Evolutionary conservation across 1,140 invertebrate genomes (phyloP).

Genomic region (Meloidogyne hapla): DNA sequence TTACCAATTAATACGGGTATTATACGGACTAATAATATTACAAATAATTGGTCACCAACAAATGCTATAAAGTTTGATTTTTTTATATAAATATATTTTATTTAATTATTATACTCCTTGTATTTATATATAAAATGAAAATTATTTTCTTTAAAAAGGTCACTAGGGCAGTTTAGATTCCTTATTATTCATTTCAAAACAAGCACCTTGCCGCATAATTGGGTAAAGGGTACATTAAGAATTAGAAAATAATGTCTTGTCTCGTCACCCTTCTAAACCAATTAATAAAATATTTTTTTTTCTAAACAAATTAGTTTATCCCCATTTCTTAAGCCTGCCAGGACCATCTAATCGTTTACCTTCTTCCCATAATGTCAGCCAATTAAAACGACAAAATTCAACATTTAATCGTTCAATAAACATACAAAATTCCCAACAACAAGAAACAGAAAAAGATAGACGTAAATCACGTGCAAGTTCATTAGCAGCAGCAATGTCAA

Average conservation of each 20-base stretch:
- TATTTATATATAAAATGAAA: too few relatives aligned
- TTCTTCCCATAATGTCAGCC: background rate
- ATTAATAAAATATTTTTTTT: too few relatives aligned
- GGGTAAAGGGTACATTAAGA: too few relatives aligned
- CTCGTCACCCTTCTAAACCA: too few relatives aligned
- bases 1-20: background rate
- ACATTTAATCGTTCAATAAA: conserved; percentile 7
- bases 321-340: background rate
- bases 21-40: background rate
- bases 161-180: too few relatives aligned
- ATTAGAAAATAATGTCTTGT: too few relatives aligned
- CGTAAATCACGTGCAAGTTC: conserved; percentile 33
- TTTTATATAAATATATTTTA: background rate
- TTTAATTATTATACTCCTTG: background rate
- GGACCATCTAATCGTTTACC: background rate
- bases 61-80: conserved; percentile 6
- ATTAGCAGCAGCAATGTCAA: conserved; percentile 42
- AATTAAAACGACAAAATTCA: conserved; percentile 22
- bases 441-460: conserved; percentile 18
- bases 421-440: conserved; percentile 17
- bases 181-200: too few relatives aligned
- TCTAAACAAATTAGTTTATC: too few relatives aligned
- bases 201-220: too few relatives aligned
- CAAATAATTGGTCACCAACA: background rate
- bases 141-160: too few relatives aligned